Percentiles rank a stretch among this genome's conserved stretches.
phyloP scores from a whole-genome alignment of 1,140 invertebrate genomes.

The Rhynchophorus ferrugineus region DNA sequence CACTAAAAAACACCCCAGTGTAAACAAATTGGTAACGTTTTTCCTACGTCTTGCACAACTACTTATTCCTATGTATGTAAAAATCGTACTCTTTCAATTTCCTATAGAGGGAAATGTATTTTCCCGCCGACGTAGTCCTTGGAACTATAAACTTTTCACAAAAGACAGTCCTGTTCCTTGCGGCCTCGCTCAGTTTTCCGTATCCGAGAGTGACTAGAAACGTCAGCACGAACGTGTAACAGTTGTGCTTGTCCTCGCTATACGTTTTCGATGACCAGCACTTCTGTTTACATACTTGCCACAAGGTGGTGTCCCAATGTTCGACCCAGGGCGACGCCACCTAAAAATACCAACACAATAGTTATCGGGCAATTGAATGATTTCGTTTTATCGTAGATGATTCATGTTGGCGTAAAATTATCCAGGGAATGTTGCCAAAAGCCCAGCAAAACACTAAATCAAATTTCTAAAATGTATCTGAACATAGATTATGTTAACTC shows the following conservation, averaged over 20 bases:
- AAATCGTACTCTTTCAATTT: slow-evolving; percentile 48
- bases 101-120: slow-evolving; percentile 72
- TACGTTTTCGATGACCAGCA: slow-evolving; percentile 61
- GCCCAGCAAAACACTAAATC: too few relatives aligned
- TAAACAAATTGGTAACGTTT: too few relatives aligned
- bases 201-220: slow-evolving; percentile 61
- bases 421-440: too few relatives aligned
- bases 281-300: slow-evolving; percentile 53
- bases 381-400: too few relatives aligned
- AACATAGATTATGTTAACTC: too few relatives aligned
- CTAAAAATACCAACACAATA: slow-evolving; percentile 6
- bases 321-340: slow-evolving; percentile 57
- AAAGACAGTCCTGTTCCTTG: slow-evolving; percentile 56
- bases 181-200: slow-evolving; percentile 54
- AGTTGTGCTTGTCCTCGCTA: slow-evolving; percentile 65
- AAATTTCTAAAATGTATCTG: too few relatives aligned
- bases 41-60: too few relatives aligned
- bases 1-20: too few relatives aligned
- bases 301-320: slow-evolving; percentile 66
- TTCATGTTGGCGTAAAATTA: too few relatives aligned
- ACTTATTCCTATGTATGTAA: slow-evolving; percentile 42
- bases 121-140: slow-evolving; percentile 63
- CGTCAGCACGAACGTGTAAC: slow-evolving; percentile 70
- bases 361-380: too few relatives aligned
- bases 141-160: slow-evolving; percentile 71